phyloP scores from a whole-genome alignment of 2,113 vertebrate species.

The Corythornis vintsioides region DNA sequence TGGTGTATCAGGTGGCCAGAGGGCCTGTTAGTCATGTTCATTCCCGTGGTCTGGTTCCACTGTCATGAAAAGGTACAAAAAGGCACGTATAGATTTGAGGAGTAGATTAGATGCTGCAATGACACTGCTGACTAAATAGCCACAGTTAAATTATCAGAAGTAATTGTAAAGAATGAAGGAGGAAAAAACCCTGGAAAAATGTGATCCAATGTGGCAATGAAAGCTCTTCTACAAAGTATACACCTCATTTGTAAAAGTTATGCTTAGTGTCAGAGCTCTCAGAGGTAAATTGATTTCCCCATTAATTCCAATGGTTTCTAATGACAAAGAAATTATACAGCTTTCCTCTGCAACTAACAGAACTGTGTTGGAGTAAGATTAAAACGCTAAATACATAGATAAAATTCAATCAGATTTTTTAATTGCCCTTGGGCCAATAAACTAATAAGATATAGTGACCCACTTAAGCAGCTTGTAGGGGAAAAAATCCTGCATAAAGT shows the following conservation, averaged over 20 bases:
- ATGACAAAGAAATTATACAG: conserved; percentile 59
- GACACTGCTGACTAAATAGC: conserved; percentile 39
- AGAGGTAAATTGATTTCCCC: conserved; percentile 41
- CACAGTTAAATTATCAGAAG: conserved; percentile 64
- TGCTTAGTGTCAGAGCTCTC: conserved; percentile 7
- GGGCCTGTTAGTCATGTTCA: not conserved
- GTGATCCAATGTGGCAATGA: not conserved
- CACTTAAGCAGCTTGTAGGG: conserved; percentile 55
- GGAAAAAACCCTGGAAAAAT: not conserved
- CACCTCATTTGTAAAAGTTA: conserved; percentile 1
- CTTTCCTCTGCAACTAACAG: conserved; percentile 44
- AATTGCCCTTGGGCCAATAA: conserved; percentile 54
- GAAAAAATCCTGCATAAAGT: conserved; percentile 42
- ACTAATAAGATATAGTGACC: conserved; percentile 66
- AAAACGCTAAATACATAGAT: conserved; percentile 35
- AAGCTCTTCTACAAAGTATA: not conserved
- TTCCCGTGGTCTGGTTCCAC: not conserved
- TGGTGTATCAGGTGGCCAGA: not conserved
- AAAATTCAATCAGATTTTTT: conserved; percentile 71
- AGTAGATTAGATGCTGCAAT: not conserved
- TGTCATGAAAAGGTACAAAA: not conserved
- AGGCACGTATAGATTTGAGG: not conserved
- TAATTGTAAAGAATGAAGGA: conserved; percentile 59
- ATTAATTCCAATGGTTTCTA: conserved; percentile 48
- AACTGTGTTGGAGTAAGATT: conserved; percentile 58